Evolutionary conservation across 2,797 vertebrate species (phyloP).

Genomic region (Enteromius mattozi): DNA sequence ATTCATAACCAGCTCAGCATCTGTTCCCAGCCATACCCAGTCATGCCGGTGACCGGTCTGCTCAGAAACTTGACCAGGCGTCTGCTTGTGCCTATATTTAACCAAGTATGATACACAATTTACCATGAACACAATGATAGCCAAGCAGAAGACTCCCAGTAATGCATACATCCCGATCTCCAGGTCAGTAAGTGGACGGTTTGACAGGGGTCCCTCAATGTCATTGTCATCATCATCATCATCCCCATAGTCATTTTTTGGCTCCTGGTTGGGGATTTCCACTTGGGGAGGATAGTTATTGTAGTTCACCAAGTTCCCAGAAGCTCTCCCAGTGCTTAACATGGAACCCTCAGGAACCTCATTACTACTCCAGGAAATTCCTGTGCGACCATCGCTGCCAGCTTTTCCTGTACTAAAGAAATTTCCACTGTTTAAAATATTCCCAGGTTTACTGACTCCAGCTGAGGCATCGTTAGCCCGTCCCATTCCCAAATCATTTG

Average conservation of each 20-base stretch:
- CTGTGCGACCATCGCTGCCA: slow-evolving; percentile 65
- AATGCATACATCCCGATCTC: slow-evolving; percentile 96
- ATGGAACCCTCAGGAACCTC: slow-evolving; percentile 69
- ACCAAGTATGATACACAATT: slow-evolving; percentile 90
- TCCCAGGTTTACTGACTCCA: slow-evolving; percentile 61
- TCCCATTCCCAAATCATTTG: slow-evolving; percentile 75
- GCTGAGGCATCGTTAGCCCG: slow-evolving; percentile 58
- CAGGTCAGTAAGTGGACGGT: slow-evolving; percentile 87
- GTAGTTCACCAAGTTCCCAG: slow-evolving; percentile 81
- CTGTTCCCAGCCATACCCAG: slow-evolving; percentile 92
- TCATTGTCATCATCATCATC: slow-evolving; percentile 20
- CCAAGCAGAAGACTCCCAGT: slow-evolving; percentile 92
- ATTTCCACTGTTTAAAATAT: slow-evolving; percentile 54
- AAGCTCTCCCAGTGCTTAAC: slow-evolving; percentile 75
- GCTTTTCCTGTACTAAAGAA: slow-evolving; percentile 65
- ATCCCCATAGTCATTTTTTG: slow-evolving; percentile 55
- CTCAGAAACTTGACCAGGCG: slow-evolving; percentile 83
- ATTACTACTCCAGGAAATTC: slow-evolving; percentile 63
- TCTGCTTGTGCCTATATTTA: slow-evolving; percentile 87
- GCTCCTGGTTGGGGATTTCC: slow-evolving; percentile 71
- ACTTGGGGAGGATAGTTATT: slow-evolving; percentile 84
- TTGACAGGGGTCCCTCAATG: slow-evolving; percentile 71
- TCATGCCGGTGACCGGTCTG: slow-evolving; percentile 88
- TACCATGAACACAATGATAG: slow-evolving; percentile 92
- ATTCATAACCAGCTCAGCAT: slow-evolving; percentile 87